Conservation (phyloP, 2,113 vertebrate genomes). For the Pogonocichla stellata region DNA sequence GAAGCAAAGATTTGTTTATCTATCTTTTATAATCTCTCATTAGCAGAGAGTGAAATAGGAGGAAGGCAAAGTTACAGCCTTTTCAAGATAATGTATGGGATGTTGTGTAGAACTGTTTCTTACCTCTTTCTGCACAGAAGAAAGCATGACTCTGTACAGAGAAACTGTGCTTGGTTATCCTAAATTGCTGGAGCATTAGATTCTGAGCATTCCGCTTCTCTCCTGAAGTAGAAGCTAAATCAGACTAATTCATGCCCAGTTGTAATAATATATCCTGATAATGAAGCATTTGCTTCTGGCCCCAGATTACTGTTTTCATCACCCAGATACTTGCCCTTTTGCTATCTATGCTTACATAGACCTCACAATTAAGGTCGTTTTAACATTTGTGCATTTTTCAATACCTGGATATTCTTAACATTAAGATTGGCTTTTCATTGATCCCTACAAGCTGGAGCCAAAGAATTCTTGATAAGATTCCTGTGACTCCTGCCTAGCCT, state of each 20-base stretch:
- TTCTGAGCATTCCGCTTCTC: neutral
- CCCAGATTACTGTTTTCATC: neutral
- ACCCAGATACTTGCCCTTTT: neutral
- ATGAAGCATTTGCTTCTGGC: neutral
- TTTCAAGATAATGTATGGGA: neutral
- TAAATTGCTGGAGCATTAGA: neutral
- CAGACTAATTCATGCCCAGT: neutral
- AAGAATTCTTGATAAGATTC: conserved; percentile 6
- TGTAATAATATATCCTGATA: neutral
- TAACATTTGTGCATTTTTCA: conserved; percentile 4
- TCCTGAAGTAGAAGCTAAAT: neutral
- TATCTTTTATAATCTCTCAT: neutral
- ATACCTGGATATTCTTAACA: neutral
- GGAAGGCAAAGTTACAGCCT: neutral
- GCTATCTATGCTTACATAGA: neutral
- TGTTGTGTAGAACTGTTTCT: neutral
- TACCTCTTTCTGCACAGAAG: neutral
- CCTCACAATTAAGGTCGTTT: neutral
- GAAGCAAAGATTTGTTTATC: neutral
- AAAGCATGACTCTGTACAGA: neutral
- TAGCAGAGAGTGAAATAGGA: neutral
- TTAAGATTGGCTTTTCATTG: neutral
- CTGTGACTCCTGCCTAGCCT: conserved; percentile 5
- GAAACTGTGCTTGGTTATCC: neutral
- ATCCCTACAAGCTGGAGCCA: neutral